Base-by-base conservation (phyloP, 2,113 vertebrate species). In the Nibea albiflora region DNA sequence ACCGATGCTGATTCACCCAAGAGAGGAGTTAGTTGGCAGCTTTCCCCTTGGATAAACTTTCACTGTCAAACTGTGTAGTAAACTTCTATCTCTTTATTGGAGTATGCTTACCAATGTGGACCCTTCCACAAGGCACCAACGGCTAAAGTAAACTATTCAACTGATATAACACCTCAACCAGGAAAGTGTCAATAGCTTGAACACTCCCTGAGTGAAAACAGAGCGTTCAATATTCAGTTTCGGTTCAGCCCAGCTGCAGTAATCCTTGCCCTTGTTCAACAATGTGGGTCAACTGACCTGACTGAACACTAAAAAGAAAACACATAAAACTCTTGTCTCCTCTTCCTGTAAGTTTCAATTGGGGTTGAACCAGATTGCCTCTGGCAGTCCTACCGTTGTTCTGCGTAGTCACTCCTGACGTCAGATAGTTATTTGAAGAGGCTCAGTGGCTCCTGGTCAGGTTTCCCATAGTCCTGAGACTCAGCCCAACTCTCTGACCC, bases 401-500 rank as follows among this genome's bases (percentile, higher is more conserved):
- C 77, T 68, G 52, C 64, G 60, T 39, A 78, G 73, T 79, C 81
- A 69, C 12, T 84, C 76, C 83, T 89, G 90, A 90, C 63, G 78
- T 91, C 62, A 89, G 68, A 28, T 10, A n/a, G 79, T 87, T 85
- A 87, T 93, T 90, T 89, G 84, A 82, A 87, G 88, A 91, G 79
- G 64, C 49, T 78, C 73, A 2, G 0, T n/a, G 31, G 46, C 73
- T 87, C 73, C 83, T 80, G 84, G 82, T 91, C 89, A 80, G 87
- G 91, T 91, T 94, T 94, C 92, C 86, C 90, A 89, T 77, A 86
- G 77, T 84, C 68, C 58, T 10, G 22, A 67, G 58, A n/a, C 82
- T 74, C 74, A 42, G 60, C 77, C 88, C 83, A 46, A 74, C 84
- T 86, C 87, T 81, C 88, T 84, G 62, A 87, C 50, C 85, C 82